Conservation (phyloP, 2,113 vertebrate species). For the Steatornis caripensis region DNA sequence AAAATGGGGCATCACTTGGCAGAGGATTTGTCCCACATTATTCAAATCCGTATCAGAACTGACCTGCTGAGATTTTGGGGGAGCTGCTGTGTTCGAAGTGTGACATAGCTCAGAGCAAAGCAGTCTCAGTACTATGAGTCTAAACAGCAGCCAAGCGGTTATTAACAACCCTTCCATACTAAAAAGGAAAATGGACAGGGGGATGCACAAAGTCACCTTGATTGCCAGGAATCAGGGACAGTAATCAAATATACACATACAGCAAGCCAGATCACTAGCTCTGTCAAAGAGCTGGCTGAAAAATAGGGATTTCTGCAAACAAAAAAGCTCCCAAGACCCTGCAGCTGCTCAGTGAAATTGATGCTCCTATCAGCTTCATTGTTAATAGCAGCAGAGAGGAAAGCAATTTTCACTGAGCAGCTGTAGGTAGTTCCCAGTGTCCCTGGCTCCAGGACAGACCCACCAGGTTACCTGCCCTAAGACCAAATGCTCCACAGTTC, state of each 20-base stretch:
- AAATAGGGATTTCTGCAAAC: background rate
- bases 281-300: background rate
- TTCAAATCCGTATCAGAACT: background rate
- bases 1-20: rapidly evolving
- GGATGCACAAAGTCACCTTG: background rate
- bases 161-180: background rate
- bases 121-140: background rate
- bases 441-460: background rate
- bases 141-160: background rate
- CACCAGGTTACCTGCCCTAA: background rate
- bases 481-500: background rate
- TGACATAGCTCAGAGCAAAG: background rate
- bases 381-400: background rate
- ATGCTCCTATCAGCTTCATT: background rate
- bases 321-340: background rate
- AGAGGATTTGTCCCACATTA: background rate
- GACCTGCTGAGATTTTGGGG: background rate
- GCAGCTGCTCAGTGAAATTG: background rate
- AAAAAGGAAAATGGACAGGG: background rate
- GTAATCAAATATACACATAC: background rate
- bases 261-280: background rate
- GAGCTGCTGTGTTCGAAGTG: background rate
- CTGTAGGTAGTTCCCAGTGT: background rate
- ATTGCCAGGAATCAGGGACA: background rate
- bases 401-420: background rate